Evolutionary conservation across 1,140 invertebrate species (phyloP).

Genomic region (Octopus sinensis): DNA sequence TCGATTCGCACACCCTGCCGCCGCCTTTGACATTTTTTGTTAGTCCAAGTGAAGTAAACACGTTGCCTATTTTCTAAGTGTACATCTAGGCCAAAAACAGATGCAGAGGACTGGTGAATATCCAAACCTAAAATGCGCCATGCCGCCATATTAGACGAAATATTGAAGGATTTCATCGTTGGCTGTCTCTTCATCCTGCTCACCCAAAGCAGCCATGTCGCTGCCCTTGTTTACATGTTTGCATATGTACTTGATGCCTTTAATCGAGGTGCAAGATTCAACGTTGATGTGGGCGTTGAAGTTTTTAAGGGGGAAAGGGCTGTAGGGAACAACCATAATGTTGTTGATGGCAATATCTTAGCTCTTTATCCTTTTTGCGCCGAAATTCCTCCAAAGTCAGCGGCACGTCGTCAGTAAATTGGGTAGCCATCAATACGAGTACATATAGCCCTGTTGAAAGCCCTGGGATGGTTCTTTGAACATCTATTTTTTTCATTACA

Average conservation of each 20-base stretch:
- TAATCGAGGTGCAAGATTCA: constrained; percentile 1
- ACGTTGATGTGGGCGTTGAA: not conserved
- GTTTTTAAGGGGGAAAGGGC: not conserved
- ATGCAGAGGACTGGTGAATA: too few species aligned
- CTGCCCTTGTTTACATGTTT: not conserved
- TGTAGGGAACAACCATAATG: not conserved
- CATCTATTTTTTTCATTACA: not conserved
- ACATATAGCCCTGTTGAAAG: not conserved
- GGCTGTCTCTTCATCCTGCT: too few species aligned
- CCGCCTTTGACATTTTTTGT: too few species aligned
- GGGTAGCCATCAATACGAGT: not conserved
- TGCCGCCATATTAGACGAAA: too few species aligned
- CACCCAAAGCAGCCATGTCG: not conserved
- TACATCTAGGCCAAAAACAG: too few species aligned
- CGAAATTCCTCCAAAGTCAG: not conserved
- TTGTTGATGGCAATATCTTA: not conserved
- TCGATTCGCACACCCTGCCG: too few species aligned
- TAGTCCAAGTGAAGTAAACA: too few species aligned
- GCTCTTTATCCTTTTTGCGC: not conserved
- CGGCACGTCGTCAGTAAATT: not conserved
- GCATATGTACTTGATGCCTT: not conserved
- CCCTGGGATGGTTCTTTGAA: not conserved
- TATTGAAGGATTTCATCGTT: too few species aligned
- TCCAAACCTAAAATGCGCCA: too few species aligned
- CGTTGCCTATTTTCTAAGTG: too few species aligned